phyloP scores from a whole-genome alignment of 2,888 invertebrate species.

The Callyntrura sp. region DNA sequence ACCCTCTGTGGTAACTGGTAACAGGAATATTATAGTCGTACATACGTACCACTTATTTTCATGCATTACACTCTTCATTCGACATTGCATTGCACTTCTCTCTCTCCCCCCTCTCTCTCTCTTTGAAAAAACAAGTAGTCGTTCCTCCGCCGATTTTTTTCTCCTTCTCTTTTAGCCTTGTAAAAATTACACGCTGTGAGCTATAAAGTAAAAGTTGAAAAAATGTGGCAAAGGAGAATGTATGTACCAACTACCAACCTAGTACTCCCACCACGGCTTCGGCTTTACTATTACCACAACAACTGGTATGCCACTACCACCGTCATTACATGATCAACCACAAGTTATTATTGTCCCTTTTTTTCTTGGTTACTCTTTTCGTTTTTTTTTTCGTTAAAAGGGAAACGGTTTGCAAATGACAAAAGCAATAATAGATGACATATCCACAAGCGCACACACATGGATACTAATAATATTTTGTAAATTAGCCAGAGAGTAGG shows the following conservation, averaged over 20 bases:
- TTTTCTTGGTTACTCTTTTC: constrained; percentile 20
- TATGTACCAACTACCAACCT: constrained; percentile 33
- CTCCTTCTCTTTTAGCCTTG: not conserved
- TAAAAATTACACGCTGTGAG: not conserved
- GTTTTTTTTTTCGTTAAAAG: constrained; percentile 35
- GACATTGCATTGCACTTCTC: not conserved
- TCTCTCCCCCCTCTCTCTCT: not conserved
- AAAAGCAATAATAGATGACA: constrained; percentile 6
- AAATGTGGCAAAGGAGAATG: not conserved
- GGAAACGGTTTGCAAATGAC: not conserved
- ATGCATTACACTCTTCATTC: not conserved
- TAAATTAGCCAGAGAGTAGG: no score
- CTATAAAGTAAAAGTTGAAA: not conserved
- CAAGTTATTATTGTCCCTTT: constrained; percentile 56
- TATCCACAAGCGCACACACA: not conserved
- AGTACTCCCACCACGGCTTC: not conserved
- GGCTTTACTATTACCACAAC: not conserved
- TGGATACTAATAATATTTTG: not conserved
- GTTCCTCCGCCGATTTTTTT: not conserved
- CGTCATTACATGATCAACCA: constrained; percentile 26
- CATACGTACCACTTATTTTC: constrained; percentile 8
- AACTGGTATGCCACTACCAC: constrained; percentile 30
- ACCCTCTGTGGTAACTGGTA: not conserved
- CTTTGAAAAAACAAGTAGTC: constrained; percentile 25
- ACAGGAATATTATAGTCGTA: not conserved